A percentile compares a stretch with the other conserved stretches of the same genome.
phyloP scores from a whole-genome alignment of 2,888 invertebrate species.

The Diloba caeruleocephala region DNA sequence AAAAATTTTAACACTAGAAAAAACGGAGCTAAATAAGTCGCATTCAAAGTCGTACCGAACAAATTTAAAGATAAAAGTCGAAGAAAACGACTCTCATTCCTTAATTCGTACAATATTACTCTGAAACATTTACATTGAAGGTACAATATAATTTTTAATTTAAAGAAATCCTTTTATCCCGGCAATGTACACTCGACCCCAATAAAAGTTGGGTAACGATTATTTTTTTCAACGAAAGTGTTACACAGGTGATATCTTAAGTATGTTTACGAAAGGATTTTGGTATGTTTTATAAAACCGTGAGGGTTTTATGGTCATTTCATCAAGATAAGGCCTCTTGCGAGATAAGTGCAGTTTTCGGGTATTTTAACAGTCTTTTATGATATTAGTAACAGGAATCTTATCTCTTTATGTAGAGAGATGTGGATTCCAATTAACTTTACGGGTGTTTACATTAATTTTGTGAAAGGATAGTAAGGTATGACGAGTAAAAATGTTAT shows the following conservation, averaged over 20 bases:
- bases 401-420: slow-evolving; percentile 13
- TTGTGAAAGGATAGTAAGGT: slow-evolving; percentile 1
- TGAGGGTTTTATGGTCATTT: slow-evolving; percentile 55
- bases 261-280: slow-evolving; percentile 43
- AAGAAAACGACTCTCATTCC: neutral
- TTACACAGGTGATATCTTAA: slow-evolving; percentile 22
- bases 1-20: too few relatives aligned
- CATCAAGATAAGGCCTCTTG: slow-evolving; percentile 58
- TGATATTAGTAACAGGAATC: slow-evolving; percentile 30
- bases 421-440: slow-evolving; percentile 27
- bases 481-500: neutral
- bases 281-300: slow-evolving; percentile 31
- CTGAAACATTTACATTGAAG: neutral
- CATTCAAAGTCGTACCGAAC: too few relatives aligned
- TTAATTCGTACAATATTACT: neutral
- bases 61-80: too few relatives aligned
- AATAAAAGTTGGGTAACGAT: slow-evolving; percentile 26
- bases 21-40: too few relatives aligned
- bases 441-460: slow-evolving; percentile 3
- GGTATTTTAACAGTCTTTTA: slow-evolving; percentile 26
- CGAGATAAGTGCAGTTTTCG: slow-evolving; percentile 46
- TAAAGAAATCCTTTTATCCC: neutral
- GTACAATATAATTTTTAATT: neutral
- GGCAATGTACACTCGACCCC: slow-evolving; percentile 4
- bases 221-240: slow-evolving; percentile 34